Conservation (phyloP, 2,797 vertebrate genomes). For the Crocidura indochinensis region DNA sequence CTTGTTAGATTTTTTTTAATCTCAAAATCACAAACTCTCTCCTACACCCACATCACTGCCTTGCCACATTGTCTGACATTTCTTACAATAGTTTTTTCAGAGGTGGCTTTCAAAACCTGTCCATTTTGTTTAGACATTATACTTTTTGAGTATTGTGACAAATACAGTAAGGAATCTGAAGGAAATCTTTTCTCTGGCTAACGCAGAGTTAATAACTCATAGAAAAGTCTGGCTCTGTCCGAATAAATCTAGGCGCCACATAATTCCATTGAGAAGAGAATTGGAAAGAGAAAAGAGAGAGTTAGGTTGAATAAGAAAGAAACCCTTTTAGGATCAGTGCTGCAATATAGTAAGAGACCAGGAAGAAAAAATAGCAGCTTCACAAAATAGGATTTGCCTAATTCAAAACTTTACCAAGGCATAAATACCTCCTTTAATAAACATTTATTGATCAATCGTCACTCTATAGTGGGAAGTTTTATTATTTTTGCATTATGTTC, state of each 20-base stretch:
- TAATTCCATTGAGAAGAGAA: background rate
- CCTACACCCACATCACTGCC: background rate
- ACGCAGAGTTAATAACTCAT: background rate
- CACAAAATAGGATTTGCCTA: background rate
- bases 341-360: no score
- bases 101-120: background rate
- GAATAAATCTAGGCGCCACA: background rate
- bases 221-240: background rate
- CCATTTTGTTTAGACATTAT: constrained; percentile 25
- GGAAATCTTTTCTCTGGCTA: constrained; percentile 38
- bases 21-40: background rate
- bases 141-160: background rate
- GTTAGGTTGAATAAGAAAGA: background rate
- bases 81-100: background rate
- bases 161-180: background rate
- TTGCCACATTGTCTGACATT: background rate
- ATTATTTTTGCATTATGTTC: constrained; percentile 35
- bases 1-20: constrained; percentile 8
- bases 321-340: background rate
- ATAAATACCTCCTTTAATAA: background rate
- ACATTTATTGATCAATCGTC: background rate
- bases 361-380: background rate
- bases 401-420: background rate
- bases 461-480: background rate
- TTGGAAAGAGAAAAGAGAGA: background rate